Percentiles rank a stretch among this genome's conserved stretches.
phyloP scores from a whole-genome alignment of 2,888 invertebrate species.

The Noctua comes region DNA sequence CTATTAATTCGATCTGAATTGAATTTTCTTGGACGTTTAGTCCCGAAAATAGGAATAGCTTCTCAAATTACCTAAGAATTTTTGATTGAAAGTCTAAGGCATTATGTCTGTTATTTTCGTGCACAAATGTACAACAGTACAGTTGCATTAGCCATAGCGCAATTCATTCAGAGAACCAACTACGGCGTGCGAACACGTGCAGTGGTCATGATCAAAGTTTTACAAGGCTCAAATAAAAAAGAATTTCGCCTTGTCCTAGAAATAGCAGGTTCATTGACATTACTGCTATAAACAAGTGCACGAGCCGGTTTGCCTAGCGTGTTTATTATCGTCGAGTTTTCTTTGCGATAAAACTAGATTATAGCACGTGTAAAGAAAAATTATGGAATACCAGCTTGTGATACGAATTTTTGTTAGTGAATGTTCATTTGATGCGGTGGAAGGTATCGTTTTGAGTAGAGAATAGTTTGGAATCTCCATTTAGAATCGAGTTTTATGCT shows the following conservation, averaged over 20 bases:
- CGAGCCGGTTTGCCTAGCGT: conserved; percentile 52
- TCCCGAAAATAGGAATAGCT: neutral
- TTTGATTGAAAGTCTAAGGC: neutral
- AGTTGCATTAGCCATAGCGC: neutral
- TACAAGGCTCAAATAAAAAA: conserved; percentile 36
- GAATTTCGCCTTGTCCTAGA: conserved; percentile 65
- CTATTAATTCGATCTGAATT: neutral
- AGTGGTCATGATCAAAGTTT: conserved; percentile 36
- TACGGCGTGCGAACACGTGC: conserved; percentile 32
- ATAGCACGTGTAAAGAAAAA: neutral
- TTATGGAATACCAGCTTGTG: neutral
- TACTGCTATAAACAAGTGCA: conserved; percentile 29
- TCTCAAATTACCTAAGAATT: neutral
- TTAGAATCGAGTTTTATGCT: neutral
- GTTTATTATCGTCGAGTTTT: conserved; percentile 38
- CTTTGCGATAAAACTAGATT: conserved; percentile 32
- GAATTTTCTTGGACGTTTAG: neutral
- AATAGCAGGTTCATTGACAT: conserved; percentile 68
- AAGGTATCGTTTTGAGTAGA: neutral
- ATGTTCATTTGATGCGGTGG: neutral
- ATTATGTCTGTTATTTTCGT: neutral
- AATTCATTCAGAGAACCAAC: conserved; percentile 26
- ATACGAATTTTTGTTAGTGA: neutral
- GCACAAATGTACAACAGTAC: neutral
- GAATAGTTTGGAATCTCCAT: neutral